Evolutionary conservation across 1,140 invertebrate species (phyloP), one percentile per base, ranked within the genome.

Genomic region (Pollicipes pollicipes): DNA sequence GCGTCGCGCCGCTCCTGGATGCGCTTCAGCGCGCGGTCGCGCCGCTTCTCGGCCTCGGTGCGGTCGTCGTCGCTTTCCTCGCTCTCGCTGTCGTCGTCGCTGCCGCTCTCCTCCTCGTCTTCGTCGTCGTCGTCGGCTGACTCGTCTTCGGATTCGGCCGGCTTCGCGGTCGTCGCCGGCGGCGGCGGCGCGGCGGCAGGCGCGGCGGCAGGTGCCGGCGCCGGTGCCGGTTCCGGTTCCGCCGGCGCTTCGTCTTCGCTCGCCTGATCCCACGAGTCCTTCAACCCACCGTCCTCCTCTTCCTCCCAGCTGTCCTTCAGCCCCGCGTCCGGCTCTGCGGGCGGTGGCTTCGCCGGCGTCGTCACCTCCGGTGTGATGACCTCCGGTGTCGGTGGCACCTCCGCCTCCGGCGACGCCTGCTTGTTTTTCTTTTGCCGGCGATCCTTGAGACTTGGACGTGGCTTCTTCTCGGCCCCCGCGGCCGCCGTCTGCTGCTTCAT

Each of bases 401-500:
- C 79, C 72, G 80, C 83, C 74, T 80, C 82, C 68, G 80, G 70
- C 77, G 79, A 78, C 66, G 76, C 77, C 71, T 83, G 82, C 78
- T 88, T 88, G 70, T 84, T 82, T 79, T 90, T 93, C 71, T 84
- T 87, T 91, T 82, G 78, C 89, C 27, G 16, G 6, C 70, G 68
- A 24, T 28, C 30, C 21, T 45, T 70, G 10, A 17, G 68, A 29
- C 35, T 30, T 6, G 84, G 84, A 70, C 30, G n/a, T 29, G 17
- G 0, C 6, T 10, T 29, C 28, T n/a, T 69, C 37, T 68, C 28
- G 26, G 21, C 37, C 21, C 86, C 74, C 73, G 83, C 81, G 26
- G 88, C 78, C 58, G 92, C 92, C 79, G 93, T n/a, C n/a, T n/a
- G 88, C 32, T 89, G 90, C 81, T 92, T 92, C 37, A 95, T 81